Evolutionary conservation across 2,888 invertebrate genomes (phyloP), one percentile per base, ranked within the genome.

Genomic region (Lithosia quadra): DNA sequence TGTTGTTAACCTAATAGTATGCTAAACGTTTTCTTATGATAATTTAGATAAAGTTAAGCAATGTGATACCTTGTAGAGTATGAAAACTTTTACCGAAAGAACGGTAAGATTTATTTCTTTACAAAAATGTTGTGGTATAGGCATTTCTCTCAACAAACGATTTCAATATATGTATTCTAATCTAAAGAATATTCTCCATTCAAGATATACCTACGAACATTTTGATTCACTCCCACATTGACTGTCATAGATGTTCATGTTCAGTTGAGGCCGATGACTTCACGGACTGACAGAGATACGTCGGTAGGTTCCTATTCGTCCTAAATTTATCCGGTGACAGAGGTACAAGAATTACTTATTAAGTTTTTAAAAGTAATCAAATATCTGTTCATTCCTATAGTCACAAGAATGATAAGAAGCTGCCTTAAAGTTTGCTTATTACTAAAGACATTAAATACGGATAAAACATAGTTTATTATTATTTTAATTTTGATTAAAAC

Each of bases 371-470:
- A 67, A 43, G n/a, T 28, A 56, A n/a, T 39, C 15, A n/a, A 18
- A 64, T 64, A 63, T 56, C 64, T 39, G 21, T 64, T 24, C 33
- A 24, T 56, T 61, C 34, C 18, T 33, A 18, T 21, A 39, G 56
- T 34, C 34, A 33, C 49, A 11, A 5, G 10, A 28, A 28, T 28
- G 5, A 63, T n/a, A 57, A 56, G 13, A 63, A 36, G 58, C 24
- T 36, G 22, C 8, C 3, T 62, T 36, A 33, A 63, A 56, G 39
- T 56, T 24, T 60, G 61, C 33, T 49, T 18, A 69, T 59, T 39
- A 53, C 49, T 22, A 36, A 53, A 43, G 18, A 3, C 5, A 43
- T 49, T 49, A 0, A 49, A 18, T n/a, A 1, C 18, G n/a, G 18
- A 3, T 49, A 9, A 8, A 49, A 49, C n/a, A n/a, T n/a, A 8